Evolutionary conservation across 2,113 vertebrate genomes (phyloP), one percentile per base, ranked within the genome.

Genomic region (Burhinus oedicnemus): DNA sequence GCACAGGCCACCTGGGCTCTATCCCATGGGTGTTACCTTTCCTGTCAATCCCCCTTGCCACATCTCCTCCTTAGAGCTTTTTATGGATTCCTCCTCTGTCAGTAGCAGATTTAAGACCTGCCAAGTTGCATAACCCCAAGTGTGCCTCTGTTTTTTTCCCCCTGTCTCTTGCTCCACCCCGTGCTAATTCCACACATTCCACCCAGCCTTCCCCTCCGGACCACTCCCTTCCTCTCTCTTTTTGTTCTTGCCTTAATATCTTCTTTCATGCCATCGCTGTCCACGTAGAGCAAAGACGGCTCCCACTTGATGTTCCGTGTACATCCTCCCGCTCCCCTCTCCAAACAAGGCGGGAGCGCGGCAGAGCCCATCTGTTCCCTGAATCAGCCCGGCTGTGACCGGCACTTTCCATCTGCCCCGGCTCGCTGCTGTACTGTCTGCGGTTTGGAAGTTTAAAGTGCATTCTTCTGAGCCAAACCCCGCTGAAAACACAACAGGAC

Each of bases 171-270:
- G 92, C 96, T 96, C 93, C 95, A 96, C 93, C 94, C 90, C 27
- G 23, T 84, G 83, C 90, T 93, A 95, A 96, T 96, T 96, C 95
- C 83, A 4, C 79, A 87, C 96, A 97, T 97, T 97, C 96, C 96
- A 91, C 62, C 6, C 87, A 17, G 83, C 92, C 85, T 95, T 95
- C 94, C 25, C 69, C 62, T 64, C 45, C 45, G 0, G 32, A 92
- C 93, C 84, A 12, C 93, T 92, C 95, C 95, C 90, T 96, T 94
- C 87, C 92, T 95, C 77, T 83, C 57, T 34, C 47, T 29, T 85
- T 72, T 78, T 64, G 11, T 80, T 87, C 83, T 83, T 8, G 18
- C 69, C 44, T 64, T 27, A 72, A 4, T 87, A 40, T 87, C 79
- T 91, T 93, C 94, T 80, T 76, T 91, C 78, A 29, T 49, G 75